Evolutionary conservation across 2,113 vertebrate species (phyloP), one percentile per base, ranked within the genome.

Genomic region (Anser cygnoides): DNA sequence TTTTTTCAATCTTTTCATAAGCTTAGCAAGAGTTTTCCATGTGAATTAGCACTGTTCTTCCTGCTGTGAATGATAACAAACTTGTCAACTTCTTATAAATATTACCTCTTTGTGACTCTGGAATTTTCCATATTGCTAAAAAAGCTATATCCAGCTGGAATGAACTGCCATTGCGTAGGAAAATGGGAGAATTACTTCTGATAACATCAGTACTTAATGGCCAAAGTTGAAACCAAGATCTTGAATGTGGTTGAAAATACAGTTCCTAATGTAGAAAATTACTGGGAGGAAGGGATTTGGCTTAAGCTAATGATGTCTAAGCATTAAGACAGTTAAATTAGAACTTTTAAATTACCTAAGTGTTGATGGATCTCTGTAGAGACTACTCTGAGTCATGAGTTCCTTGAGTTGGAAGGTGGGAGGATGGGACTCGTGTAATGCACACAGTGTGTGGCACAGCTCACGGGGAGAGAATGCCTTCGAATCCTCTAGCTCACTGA

Each of bases 271-370:
- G 10, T 18, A 79, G 81, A 83, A 90, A 95, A 92, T 91, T 93
- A 66, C 55, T 84, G 65, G 37, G 78, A 88, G 43, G 72, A 84
- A 85, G 28, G 58, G 78, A 84, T 91, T 92, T 93, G 37, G 78
- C 55, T 96, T 88, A 77, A 93, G 55, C 10, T 94, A 73, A 90
- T 5, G 12, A 63, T 96, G 92, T 92, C 88, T 96, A 96, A 96
- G 93, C 88, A 94, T 92, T 95, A 88, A 84, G 87, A 93, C 82
- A 95, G 78, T 86, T 90, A 93, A 95, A 96, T 95, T 77, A 95
- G 72, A 94, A 94, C 84, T 95, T 96, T 83, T 67, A 91, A 87
- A 94, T 97, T 97, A 94, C 76, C 94, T 94, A 94, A 95, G 91
- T 93, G 91, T 94, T 90, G 75, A 79, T 94, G 67, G 1, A 20